phyloP scores from a whole-genome alignment of 2,888 invertebrate genomes.

The Leptinotarsa peninsularis region DNA sequence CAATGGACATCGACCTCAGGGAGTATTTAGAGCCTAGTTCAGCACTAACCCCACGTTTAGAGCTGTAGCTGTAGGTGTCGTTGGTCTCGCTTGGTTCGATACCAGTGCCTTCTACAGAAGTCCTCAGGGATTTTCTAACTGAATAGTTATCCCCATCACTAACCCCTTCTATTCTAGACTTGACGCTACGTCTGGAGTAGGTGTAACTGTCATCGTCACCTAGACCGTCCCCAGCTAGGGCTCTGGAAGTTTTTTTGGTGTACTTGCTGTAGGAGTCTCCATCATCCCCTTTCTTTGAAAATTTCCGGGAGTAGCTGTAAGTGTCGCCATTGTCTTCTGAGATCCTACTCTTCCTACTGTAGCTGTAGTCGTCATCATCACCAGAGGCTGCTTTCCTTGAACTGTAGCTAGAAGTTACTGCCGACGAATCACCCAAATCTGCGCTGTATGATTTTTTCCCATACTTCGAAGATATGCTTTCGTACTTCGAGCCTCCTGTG shows the following conservation, averaged over 20 bases:
- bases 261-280: constrained; percentile 50
- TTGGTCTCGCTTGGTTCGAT: constrained; percentile 51
- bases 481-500: constrained; percentile 49
- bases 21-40: constrained; percentile 54
- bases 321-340: constrained; percentile 48
- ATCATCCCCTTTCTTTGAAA: constrained; percentile 41
- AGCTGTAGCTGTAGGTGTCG: constrained; percentile 48
- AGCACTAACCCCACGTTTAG: constrained; percentile 48
- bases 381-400: constrained; percentile 46
- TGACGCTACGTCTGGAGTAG: constrained; percentile 51
- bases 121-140: constrained; percentile 54
- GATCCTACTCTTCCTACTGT: constrained; percentile 45
- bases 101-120: constrained; percentile 54
- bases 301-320: constrained; percentile 48
- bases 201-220: constrained; percentile 40
- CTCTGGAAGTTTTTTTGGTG: constrained; percentile 49
- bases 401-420: constrained; percentile 48
- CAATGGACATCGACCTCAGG: constrained; percentile 51
- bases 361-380: constrained; percentile 50
- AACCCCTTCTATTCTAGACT: constrained; percentile 52
- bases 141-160: constrained; percentile 58
- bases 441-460: constrained; percentile 42
- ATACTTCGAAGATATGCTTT: constrained; percentile 53
- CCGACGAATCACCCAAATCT: constrained; percentile 43
- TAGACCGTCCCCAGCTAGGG: constrained; percentile 46